phyloP scores from a whole-genome alignment of 2,888 invertebrate genomes.

The Silvanus unidentatus region DNA sequence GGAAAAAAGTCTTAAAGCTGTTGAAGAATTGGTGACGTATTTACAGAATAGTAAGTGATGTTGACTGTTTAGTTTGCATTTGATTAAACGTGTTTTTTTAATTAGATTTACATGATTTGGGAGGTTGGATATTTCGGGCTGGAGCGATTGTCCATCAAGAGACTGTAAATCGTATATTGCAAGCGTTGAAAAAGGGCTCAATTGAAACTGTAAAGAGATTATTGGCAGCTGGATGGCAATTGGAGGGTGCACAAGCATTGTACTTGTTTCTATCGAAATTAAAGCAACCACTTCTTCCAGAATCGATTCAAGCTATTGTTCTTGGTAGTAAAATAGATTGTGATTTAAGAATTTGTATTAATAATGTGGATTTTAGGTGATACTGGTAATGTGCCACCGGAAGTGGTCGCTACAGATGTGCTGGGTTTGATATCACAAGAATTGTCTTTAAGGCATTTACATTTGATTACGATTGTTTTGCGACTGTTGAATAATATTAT shows the following conservation, averaged over 20 bases:
- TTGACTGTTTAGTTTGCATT: constrained; percentile 13
- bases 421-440: constrained; percentile 48
- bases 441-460: constrained; percentile 42
- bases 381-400: constrained; percentile 44
- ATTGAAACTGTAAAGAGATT: constrained; percentile 24
- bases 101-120: constrained; percentile 32
- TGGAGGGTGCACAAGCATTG: constrained; percentile 47
- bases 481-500: constrained; percentile 45
- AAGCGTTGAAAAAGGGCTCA: constrained; percentile 19
- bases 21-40: constrained; percentile 40
- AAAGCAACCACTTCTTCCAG: constrained; percentile 45
- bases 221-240: constrained; percentile 35
- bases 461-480: constrained; percentile 41
- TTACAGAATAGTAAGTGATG: constrained; percentile 45
- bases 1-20: constrained; percentile 42
- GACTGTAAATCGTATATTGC: constrained; percentile 25
- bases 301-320: constrained; percentile 46
- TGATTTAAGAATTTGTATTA: neutral
- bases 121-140: constrained; percentile 37
- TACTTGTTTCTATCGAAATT: constrained; percentile 40
- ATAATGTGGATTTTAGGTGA: constrained; percentile 31
- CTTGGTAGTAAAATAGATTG: constrained; percentile 37
- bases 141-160: constrained; percentile 28
- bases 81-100: constrained; percentile 5
- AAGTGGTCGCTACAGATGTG: constrained; percentile 48